Evolutionary conservation across 2,797 vertebrate genomes (phyloP), one percentile per base, ranked within the genome.

Genomic region (Molossus alvarezi): DNA sequence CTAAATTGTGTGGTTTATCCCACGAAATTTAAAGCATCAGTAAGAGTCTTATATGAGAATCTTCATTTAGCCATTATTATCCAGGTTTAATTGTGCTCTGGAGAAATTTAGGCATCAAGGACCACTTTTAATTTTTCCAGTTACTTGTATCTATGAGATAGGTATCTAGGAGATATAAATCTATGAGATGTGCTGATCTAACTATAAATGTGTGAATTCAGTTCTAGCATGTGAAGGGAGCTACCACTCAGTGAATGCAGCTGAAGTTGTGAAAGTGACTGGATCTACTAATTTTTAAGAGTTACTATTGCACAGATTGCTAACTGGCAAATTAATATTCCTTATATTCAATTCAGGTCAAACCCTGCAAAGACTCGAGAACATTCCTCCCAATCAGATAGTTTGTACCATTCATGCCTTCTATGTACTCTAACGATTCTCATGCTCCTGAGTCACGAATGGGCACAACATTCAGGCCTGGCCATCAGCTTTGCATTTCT

Each of bases 141-240:
- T 65, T 65, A 41, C 51, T 92, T 82, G 79, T 89, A 81, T 65
- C 41, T 45, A 45, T 45, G 41, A 45, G 41, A 45, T 45, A 45
- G 4, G 41, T 45, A 45, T 45, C 41, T 45, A 45, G 3, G 41
- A 45, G 41, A 45, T 45, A 45, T 45, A 45, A 45, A 45, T 45
- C 41, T 45, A 45, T 45, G 41, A 45, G 4, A 45, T 55, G 33
- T 25, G 25, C 18, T 75, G 14, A 3, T 81, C 2, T 60, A 33
- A 58, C 65, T 51, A 86, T 11, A 94, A 64, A 80, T 86, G 29
- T 57, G 77, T 75, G 73, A 73, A 64, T 69, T 88, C 23, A 83
- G 21, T 80, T 10, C 14, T 17, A 80, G 5, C 20, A 79, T 85
- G 93, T 76, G 41, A 89, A 94, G 51, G 33, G 4, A 21, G 8